These are phyloP conservation scores for Podarcis siculus DNA, from an alignment of 2,797 vertebrate species.

Conservation along the genomic window DNA sequence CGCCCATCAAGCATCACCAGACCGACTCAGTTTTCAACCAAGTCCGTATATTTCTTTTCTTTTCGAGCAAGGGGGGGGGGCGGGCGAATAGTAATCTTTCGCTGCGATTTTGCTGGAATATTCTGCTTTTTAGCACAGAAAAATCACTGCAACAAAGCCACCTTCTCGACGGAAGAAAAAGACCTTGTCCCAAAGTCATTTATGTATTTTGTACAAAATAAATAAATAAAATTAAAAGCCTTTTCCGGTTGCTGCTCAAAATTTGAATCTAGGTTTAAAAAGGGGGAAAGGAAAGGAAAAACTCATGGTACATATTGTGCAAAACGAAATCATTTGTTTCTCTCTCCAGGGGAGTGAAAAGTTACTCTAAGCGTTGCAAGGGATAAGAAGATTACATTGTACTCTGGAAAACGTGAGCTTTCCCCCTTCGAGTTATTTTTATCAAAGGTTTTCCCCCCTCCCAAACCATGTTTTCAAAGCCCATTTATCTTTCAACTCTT, in stretches of 20 bases:
- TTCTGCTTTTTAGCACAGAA: not conserved
- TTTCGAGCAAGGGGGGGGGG: not conserved
- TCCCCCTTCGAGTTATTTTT: not conserved
- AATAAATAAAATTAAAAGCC: not conserved
- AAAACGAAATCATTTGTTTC: fast-evolving
- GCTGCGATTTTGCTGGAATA: too few species aligned
- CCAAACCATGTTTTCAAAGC: not conserved
- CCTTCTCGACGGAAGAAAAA: too few species aligned
- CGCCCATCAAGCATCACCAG: not conserved
- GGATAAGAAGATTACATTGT: not conserved
- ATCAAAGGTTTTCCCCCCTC: constrained; percentile 36
- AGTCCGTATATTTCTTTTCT: not conserved
- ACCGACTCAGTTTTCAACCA: not conserved
- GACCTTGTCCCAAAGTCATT: too few species aligned
- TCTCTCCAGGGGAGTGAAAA: not conserved
- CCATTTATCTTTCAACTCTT: constrained; percentile 51
- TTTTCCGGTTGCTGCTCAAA: not conserved
- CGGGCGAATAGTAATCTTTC: too few species aligned
- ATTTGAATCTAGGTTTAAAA: not conserved
- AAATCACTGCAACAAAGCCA: not conserved
- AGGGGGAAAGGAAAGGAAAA: not conserved
- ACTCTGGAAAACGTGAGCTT: not conserved
- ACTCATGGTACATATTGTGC: not conserved
- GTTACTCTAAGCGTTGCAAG: fast-evolving
- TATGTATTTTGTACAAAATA: too few species aligned